Evolutionary conservation across 1,140 invertebrate genomes (phyloP).

Genomic region (Marisa cornuarietis): DNA sequence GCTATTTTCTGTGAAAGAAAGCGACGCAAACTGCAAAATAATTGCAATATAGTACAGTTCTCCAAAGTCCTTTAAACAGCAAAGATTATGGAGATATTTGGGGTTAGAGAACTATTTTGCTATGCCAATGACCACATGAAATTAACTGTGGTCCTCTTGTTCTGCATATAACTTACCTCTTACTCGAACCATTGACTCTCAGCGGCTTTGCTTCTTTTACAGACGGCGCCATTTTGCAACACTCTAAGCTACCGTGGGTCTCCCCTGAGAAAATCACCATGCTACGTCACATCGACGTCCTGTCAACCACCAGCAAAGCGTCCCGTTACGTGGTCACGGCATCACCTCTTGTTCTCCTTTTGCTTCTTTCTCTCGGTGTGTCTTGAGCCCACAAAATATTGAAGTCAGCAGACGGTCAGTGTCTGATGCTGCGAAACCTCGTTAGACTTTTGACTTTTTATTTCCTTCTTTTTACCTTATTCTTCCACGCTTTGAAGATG

Average conservation of each 20-base stretch:
- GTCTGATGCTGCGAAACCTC: background rate
- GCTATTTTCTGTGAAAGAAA: too few species aligned
- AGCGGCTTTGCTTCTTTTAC: too few species aligned
- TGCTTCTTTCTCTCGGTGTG: background rate
- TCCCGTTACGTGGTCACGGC: background rate
- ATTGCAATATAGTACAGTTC: too few species aligned
- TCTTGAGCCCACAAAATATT: background rate
- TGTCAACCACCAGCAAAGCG: background rate
- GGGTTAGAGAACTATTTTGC: background rate
- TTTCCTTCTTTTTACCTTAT: background rate
- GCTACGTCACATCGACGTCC: background rate
- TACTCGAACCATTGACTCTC: too few species aligned
- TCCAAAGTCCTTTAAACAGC: too few species aligned
- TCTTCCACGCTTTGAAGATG: background rate
- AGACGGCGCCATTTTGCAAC: slow-evolving; percentile 12
- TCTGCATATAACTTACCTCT: too few species aligned
- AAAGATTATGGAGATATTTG: too few species aligned
- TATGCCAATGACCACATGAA: too few species aligned
- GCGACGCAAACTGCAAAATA: too few species aligned
- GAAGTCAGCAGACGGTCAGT: too few species aligned
- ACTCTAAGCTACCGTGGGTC: background rate
- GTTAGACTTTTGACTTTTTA: background rate
- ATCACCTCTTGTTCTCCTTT: background rate
- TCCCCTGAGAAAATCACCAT: slow-evolving; percentile 17
- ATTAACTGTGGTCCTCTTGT: too few species aligned